Percentiles rank a stretch among this genome's conserved stretches.
Conservation (phyloP, 1,140 invertebrate species). For the Pseudomyrmex sp. region DNA sequence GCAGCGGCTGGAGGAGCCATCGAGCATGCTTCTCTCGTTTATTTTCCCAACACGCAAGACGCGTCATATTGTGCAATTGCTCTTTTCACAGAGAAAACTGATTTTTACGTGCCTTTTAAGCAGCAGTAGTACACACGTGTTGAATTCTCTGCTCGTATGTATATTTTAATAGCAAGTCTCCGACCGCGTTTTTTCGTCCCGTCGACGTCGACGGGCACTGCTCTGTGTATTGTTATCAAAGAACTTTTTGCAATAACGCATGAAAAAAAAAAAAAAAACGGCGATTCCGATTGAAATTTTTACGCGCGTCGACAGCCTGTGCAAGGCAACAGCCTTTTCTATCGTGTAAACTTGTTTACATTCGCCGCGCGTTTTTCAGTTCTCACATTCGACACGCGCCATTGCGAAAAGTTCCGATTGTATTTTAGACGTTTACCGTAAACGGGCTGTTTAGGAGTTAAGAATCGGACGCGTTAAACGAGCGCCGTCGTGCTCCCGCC, state of each 20-base stretch:
- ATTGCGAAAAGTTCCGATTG: slow-evolving; percentile 49
- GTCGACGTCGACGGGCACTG: background rate
- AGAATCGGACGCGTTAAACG: slow-evolving; percentile 38
- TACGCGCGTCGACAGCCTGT: background rate
- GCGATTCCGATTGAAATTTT: background rate
- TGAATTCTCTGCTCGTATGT: slow-evolving; percentile 67
- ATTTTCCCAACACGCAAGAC: slow-evolving; percentile 46
- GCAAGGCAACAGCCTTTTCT: slow-evolving; percentile 7
- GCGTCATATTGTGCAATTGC: slow-evolving; percentile 69
- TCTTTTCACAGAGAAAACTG: slow-evolving; percentile 70
- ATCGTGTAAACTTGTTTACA: slow-evolving; percentile 28
- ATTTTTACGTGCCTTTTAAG: slow-evolving; percentile 75
- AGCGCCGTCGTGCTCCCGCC: background rate
- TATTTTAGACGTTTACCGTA: slow-evolving; percentile 70
- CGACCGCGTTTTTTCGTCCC: slow-evolving; percentile 55
- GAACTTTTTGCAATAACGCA: slow-evolving; percentile 19
- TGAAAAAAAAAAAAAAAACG: no score
- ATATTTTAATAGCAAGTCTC: slow-evolving; percentile 69
- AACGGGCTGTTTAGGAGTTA: slow-evolving; percentile 60
- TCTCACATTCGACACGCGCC: background rate
- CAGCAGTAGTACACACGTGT: slow-evolving; percentile 56
- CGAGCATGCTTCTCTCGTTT: slow-evolving; percentile 52
- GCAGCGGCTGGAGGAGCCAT: slow-evolving; percentile 57
- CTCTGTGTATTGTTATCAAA: slow-evolving; percentile 1
- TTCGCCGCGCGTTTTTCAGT: slow-evolving; percentile 19